A percentile compares a stretch with the other conserved stretches of the same genome.
Conservation (phyloP, 2,113 vertebrate genomes). For the Lonchura striata region DNA sequence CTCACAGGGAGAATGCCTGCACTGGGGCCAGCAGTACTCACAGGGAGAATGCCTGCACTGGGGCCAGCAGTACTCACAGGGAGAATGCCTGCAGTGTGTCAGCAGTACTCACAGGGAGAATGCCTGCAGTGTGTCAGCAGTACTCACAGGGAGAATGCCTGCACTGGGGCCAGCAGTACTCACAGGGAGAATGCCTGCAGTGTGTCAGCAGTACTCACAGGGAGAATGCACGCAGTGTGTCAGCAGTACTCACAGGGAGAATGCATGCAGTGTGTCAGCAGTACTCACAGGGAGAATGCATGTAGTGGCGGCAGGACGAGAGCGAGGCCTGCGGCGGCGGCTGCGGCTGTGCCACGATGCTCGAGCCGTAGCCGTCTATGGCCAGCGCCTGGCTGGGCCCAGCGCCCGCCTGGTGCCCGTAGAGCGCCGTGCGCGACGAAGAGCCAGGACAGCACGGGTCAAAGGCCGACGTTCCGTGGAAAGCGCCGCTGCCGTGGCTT, state of each 20-base stretch:
- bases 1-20: too few relatives aligned
- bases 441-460: constrained; percentile 96
- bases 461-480: constrained; percentile 92
- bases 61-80: too few relatives aligned
- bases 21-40: too few relatives aligned
- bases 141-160: too few relatives aligned
- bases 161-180: too few relatives aligned
- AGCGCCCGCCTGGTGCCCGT: constrained; percentile 84
- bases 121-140: too few relatives aligned
- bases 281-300: constrained; percentile 92
- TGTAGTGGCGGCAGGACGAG: constrained; percentile 92
- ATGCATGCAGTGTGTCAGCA: neutral
- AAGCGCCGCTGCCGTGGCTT: constrained; percentile 81
- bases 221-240: too few relatives aligned
- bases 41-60: too few relatives aligned
- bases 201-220: neutral
- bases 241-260: too few relatives aligned
- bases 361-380: constrained; percentile 85
- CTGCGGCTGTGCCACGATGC: constrained; percentile 83
- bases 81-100: too few relatives aligned
- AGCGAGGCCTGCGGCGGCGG: constrained; percentile 86
- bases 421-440: constrained; percentile 86
- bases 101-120: too few relatives aligned
- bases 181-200: neutral
- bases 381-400: constrained; percentile 86